Evolutionary conservation across 2,797 vertebrate species (phyloP), one percentile per base, ranked within the genome.

Genomic region (Poeciliopsis gracilis): DNA sequence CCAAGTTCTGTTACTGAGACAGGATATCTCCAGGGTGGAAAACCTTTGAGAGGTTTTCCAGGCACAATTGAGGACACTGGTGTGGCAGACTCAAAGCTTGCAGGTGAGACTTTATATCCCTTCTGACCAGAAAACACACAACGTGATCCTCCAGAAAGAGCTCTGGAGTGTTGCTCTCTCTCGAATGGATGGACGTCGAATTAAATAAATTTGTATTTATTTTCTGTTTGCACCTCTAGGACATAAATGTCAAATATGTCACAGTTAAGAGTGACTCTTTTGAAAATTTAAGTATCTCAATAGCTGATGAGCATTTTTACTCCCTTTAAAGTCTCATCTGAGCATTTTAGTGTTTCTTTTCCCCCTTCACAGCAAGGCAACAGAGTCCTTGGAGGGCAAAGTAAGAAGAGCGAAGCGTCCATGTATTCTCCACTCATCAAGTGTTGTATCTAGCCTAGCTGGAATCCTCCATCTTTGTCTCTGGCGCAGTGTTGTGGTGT

Each of bases 391-490:
- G 75, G 82, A 79, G 74, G 78, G 46, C 63, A 51, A 41, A 76
- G 77, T 63, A 63, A 80, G 78, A 84, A 83, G 57, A 88, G 81
- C 69, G 55, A 86, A 84, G 73, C 41, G 77, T 86, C 77, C 85
- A 87, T 88, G 87, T 90, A 90, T 92, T 66, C 90, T 92, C 91
- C 83, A 89, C 90, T 90, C 74, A 75, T 78, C 30, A 72, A 77
- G 82, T 91, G 82, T 85, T 82, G 90, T 88, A 90, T 87, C 72
- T 86, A 86, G 83, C 78, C 84, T 86, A 53, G 88, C 78, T 84
- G 82, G 88, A 90, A 88, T 72, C 84, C 87, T 77, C 88, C 36
- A 10, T 82, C 72, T 46, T 84, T 30, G 5, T 90, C 90, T 87
- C 91, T 36, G 82, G 89, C 72, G 73, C 30, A 75, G 82, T 82